phyloP scores from a whole-genome alignment of 2,888 invertebrate species.

The Ptilodon capucinus region DNA sequence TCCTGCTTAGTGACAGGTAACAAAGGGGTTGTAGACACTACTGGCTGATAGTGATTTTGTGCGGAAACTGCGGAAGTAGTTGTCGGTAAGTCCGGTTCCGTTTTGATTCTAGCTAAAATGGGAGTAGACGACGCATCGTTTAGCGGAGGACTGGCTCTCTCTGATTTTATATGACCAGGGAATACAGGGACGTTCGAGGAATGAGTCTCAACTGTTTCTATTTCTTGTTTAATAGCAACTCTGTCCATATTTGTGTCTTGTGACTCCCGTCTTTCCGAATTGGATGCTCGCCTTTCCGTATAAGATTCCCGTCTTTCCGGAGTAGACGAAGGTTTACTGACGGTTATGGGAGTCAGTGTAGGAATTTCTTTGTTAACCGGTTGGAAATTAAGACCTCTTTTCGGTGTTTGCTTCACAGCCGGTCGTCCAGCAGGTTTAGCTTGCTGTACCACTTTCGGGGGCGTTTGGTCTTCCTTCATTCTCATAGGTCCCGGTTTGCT shows the following conservation, averaged over 20 bases:
- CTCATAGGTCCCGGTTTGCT: slow-evolving; percentile 35
- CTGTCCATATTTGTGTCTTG: slow-evolving; percentile 45
- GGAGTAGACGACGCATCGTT: slow-evolving; percentile 46
- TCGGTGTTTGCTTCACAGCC: slow-evolving; percentile 71
- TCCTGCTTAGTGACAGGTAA: slow-evolving; percentile 66
- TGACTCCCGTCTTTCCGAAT: slow-evolving; percentile 48
- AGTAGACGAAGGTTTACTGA: slow-evolving; percentile 9
- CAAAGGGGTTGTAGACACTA: slow-evolving; percentile 40
- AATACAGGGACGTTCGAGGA: slow-evolving; percentile 54
- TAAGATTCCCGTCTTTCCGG: slow-evolving; percentile 25
- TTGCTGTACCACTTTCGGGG: slow-evolving; percentile 36
- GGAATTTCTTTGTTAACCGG: slow-evolving; percentile 29
- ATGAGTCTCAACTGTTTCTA: slow-evolving; percentile 43
- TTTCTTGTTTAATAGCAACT: slow-evolving; percentile 66
- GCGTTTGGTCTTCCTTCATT: slow-evolving; percentile 8
- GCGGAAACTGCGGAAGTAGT: slow-evolving; percentile 7
- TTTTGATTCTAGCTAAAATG: slow-evolving; percentile 59
- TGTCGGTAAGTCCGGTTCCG: slow-evolving; percentile 51
- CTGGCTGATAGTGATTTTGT: slow-evolving; percentile 22
- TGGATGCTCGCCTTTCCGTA: slow-evolving; percentile 38
- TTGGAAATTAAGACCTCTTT: slow-evolving; percentile 56
- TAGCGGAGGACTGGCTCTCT: slow-evolving; percentile 59
- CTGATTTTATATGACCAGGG: slow-evolving; percentile 64
- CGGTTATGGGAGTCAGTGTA: slow-evolving; percentile 11
- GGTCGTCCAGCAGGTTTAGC: slow-evolving; percentile 52